Percentiles rank a stretch among this genome's conserved stretches.
These are phyloP conservation scores for Ericerus pela DNA, from an alignment of 1,140 invertebrate species.

Conservation along the genomic window DNA sequence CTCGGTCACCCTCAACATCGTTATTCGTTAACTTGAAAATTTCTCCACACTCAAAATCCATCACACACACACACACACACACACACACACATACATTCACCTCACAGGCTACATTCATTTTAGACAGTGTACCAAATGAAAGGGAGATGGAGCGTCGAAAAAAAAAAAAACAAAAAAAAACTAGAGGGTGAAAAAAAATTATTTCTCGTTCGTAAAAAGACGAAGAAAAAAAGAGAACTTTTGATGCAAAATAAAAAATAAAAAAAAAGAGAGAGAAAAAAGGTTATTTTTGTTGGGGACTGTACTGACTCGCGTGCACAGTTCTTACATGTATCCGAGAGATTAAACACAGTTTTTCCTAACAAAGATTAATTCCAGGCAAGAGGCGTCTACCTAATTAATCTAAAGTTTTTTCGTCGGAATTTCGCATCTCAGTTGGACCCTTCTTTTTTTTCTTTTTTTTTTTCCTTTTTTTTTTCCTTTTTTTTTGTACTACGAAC, in stretches of 20 bases:
- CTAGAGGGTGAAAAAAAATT: background rate
- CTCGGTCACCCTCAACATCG: too few relatives aligned
- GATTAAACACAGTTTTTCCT: conserved; percentile 12
- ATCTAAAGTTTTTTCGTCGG: conserved; percentile 11
- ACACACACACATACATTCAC: too few relatives aligned
- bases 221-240: too few relatives aligned
- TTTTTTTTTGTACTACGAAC: too few relatives aligned
- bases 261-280: background rate
- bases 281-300: background rate
- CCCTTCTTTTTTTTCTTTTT: background rate
- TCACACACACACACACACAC: too few relatives aligned
- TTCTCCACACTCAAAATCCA: too few relatives aligned
- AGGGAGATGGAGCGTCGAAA: too few relatives aligned
- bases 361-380: conserved; percentile 12
- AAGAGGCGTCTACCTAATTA: conserved; percentile 11
- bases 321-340: conserved; percentile 12
- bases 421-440: background rate
- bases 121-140: too few relatives aligned
- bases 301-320: conserved; percentile 3
- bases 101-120: too few relatives aligned
- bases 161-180: too few relatives aligned
- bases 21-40: too few relatives aligned
- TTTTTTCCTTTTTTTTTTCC: background rate
- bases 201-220: background rate
- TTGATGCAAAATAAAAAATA: background rate